Evolutionary conservation across 1,140 invertebrate species (phyloP), one percentile per base, ranked within the genome.

Genomic region (Drosophila subpulchrella): DNA sequence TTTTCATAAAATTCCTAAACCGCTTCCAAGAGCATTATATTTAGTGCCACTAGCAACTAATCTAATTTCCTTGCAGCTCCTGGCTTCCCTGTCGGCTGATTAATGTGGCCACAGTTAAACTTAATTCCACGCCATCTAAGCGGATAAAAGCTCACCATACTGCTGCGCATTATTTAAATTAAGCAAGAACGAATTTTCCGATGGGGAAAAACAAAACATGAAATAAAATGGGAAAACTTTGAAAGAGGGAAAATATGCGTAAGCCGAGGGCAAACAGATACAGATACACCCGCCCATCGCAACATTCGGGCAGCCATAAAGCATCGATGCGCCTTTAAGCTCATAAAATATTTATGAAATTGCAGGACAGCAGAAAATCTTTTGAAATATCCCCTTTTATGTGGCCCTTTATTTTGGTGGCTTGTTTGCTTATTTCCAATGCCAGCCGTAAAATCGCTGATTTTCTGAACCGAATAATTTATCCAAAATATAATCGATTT

Each of bases 271-370:
- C 55, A 61, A 44, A 73, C 36, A 50, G 13, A 61, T 53, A 50
- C 47, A 70, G 44, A 32, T 32, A 32, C 30, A 32, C 17, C 20
- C 1, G n/a, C n/a, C 30, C 30, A 17, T 27, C 24, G 10, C 61
- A 39, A 20, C 50, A 50, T 55, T 61, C 42, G 15, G 39, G 13
- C 63, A 66, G 60, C 32, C 30, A 53, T 57, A 81, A 74, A 66
- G 44, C 61, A 46, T 66, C 61, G 57, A 63, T 66, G 48, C 60
- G 61, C 82, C 78, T 79, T 86, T 75, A 79, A 88, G 82, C 75
- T 79, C 72, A 82, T 86, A 58, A 86, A 86, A 88, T 82, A 86
- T 86, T 86, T 78, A 86, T 86, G 83, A 82, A 81, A 78, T 86
- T 75, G 57, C 74, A 62, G 44, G 34, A 48, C 58, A 55, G 27